Base-by-base conservation (phyloP, 1,140 invertebrate genomes). In the Cydia amplana region DNA sequence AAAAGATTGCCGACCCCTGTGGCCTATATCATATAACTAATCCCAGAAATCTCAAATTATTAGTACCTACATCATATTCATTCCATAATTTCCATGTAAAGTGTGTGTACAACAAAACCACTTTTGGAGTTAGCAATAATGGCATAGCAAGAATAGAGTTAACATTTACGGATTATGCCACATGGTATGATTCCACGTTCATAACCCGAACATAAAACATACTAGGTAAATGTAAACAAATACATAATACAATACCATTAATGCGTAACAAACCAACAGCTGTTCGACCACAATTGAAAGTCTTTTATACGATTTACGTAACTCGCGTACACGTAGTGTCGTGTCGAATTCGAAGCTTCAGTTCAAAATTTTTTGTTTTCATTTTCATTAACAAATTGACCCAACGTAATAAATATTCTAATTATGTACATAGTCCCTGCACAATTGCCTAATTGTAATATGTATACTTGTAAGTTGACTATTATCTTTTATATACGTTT, bases 261-360 rank as follows among this genome's bases (percentile, higher is more conserved):
- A 78, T 78, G 80, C 86, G 86, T 87, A 87, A 87, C 86, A 72
- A 84, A 85, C 79, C 75, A 80, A 88, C 89, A 88, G 84, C 83
- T 84, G 83, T 84, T 86, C 72, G 72, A 79, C 81, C 77, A 91
- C 90, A 91, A 91, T 89, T 84, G 87, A 89, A 87, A 90, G 85
- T 85, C 78, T 80, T 74, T 77, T 84, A 80, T 74, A 75, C 75
- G 73, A 74, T 81, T 91, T 90, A 91, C 87, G 84, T 85, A 87
- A 89, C 82, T 78, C 60, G 75, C 78, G 80, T 49, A 60, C 55
- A 14, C 51, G 20, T 9, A 9, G 18, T 23, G 0, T 60, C 20
- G 20, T 23, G 18, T 60, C 55, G 55, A 60, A 60, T 60, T 60
- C 23, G 20, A 60, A 23, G 55, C 55, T 60, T 7, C 51, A 55